Evolutionary conservation across 1,140 invertebrate species (phyloP), one percentile per base, ranked within the genome.

Genomic region (Euschistus heros): DNA sequence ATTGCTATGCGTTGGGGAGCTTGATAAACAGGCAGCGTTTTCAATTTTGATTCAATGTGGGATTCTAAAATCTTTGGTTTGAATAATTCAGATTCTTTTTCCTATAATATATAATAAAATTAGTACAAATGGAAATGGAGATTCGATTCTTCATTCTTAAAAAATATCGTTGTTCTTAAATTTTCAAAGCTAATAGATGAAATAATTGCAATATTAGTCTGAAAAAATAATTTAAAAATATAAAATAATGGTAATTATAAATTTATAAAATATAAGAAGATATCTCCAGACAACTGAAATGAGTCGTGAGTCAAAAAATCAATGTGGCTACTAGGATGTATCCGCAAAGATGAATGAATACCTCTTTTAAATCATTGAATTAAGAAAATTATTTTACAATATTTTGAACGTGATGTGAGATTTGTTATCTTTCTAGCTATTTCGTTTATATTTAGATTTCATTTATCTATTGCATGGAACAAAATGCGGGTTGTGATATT

Each of bases 41-140:
- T 57, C 7, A 57, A 24, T 57, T 57, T 57, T 57, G 54, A 57
- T 15, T 57, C 54, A 27, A 24, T 24, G 10, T 26, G 18, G 2
- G 18, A 57, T 8, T 57, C 24, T 26, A 57, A 57, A 26, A 57
- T 57, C 24, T 26, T 57, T 24, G 54, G 54, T 26, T 57, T 57
- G 22, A 24, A 57, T 57, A 26, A 10, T 26, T 57, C 15, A 4
- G 18, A 24, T 24, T 57, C 20, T 22, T 50, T 18, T 57, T 57
- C 54, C 24, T 57, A 20, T 57, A 8, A 20, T 8, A 17, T 6
- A 5, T 17, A 27, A 57, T 18, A 15, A 57, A 57, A 57, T 24
- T 26, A 18, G n/a, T 50, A 50, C 22, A n/a, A 20, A 6, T 22
- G 2, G 10, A 50, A 18, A 44, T 44, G 17, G 7, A 10, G 42